phyloP scores from a whole-genome alignment of 2,113 vertebrate genomes.

The Limanda limanda region DNA sequence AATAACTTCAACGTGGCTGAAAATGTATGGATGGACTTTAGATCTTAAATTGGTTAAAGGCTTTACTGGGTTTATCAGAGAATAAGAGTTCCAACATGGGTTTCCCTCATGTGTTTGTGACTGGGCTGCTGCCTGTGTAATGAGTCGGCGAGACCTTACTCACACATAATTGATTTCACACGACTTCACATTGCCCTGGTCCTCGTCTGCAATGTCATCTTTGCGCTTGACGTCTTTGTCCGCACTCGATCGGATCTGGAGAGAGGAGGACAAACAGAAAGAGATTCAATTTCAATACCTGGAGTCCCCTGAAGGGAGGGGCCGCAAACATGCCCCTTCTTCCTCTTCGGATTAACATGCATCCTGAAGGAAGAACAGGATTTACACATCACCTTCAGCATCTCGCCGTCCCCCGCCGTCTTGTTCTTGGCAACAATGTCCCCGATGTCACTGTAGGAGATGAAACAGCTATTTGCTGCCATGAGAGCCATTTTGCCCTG shows the following conservation, averaged over 20 bases:
- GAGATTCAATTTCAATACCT: conserved; percentile 45
- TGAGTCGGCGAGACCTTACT: conserved; percentile 58
- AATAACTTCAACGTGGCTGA: too few relatives aligned
- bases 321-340: conserved; percentile 19
- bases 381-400: conserved; percentile 91
- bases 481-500: conserved; percentile 94
- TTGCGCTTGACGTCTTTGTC: conserved; percentile 90
- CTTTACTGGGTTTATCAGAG: too few relatives aligned
- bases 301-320: conserved; percentile 37
- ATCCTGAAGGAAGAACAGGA: conserved; percentile 33
- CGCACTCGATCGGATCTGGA: conserved; percentile 89
- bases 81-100: too few relatives aligned
- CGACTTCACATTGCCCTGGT: conserved; percentile 94
- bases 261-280: neutral
- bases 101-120: neutral
- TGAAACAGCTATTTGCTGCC: conserved; percentile 95
- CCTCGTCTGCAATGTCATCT: conserved; percentile 94
- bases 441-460: conserved; percentile 93
- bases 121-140: conserved; percentile 1
- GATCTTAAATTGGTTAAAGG: too few relatives aligned
- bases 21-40: too few relatives aligned
- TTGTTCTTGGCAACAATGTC: conserved; percentile 94
- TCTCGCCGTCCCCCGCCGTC: conserved; percentile 92
- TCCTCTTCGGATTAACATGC: conserved; percentile 29
- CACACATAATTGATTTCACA: conserved; percentile 99